phyloP scores from a whole-genome alignment of 2,797 vertebrate species.

The Dromococcyx pavoninus region DNA sequence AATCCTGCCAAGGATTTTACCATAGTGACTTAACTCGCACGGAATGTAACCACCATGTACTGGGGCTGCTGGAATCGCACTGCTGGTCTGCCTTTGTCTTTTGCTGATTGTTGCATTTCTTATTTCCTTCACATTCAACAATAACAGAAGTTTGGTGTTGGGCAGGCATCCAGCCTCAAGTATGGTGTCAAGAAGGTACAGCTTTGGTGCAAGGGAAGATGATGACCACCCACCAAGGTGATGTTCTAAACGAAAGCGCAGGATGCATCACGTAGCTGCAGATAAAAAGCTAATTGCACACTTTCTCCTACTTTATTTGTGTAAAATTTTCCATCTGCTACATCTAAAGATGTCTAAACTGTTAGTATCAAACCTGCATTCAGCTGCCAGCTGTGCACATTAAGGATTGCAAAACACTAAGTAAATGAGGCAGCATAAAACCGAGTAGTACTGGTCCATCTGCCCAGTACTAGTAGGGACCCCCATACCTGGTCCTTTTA shows the following conservation, averaged over 20 bases:
- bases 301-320: constrained; percentile 89
- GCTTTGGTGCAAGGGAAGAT: constrained; percentile 70
- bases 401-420: constrained; percentile 86
- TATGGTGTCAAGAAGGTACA: constrained; percentile 78
- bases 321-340: constrained; percentile 89
- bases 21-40: constrained; percentile 77
- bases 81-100: constrained; percentile 73
- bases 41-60: constrained; percentile 79
- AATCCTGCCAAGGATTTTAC: constrained; percentile 78
- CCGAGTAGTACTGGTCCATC: constrained; percentile 83
- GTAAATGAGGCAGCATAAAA: constrained; percentile 86
- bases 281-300: constrained; percentile 86
- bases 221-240: constrained; percentile 84
- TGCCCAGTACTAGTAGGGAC: constrained; percentile 82
- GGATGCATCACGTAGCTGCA: constrained; percentile 80
- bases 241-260: constrained; percentile 79
- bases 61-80: constrained; percentile 73
- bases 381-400: constrained; percentile 88
- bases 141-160: constrained; percentile 78
- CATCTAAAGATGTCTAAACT: constrained; percentile 90
- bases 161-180: constrained; percentile 77
- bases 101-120: constrained; percentile 77
- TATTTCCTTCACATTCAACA: constrained; percentile 76
- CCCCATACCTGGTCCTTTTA: constrained; percentile 80
- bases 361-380: constrained; percentile 88